Conservation (phyloP, 2,888 invertebrate genomes). For the Sarcophaga variegata region DNA sequence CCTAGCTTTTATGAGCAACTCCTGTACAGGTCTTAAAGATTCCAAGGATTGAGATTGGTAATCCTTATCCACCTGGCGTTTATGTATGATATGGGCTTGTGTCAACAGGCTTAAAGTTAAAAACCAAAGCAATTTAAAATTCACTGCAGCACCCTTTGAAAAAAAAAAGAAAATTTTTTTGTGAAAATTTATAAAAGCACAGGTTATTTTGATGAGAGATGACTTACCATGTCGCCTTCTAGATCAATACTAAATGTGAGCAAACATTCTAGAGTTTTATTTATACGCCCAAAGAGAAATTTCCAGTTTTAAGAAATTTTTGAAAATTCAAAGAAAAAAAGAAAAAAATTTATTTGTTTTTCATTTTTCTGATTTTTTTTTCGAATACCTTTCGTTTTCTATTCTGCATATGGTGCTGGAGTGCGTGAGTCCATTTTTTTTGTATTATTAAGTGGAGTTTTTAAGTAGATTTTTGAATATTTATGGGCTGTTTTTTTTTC, state of each 20-base stretch:
- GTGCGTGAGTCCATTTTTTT: slow-evolving; percentile 28
- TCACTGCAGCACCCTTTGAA: slow-evolving; percentile 24
- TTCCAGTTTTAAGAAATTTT: slow-evolving; percentile 35
- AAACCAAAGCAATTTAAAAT: slow-evolving; percentile 39
- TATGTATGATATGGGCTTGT: slow-evolving; percentile 31
- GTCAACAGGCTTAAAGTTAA: slow-evolving; percentile 10
- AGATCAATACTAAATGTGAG: slow-evolving; percentile 42
- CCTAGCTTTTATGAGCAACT: slow-evolving; percentile 18
- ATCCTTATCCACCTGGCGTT: neutral
- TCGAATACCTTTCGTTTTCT: slow-evolving; percentile 46
- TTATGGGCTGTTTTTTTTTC: slow-evolving; percentile 4
- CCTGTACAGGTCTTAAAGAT: slow-evolving; percentile 31
- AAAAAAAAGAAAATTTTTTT: neutral
- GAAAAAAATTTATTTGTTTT: slow-evolving; percentile 20
- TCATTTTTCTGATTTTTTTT: slow-evolving; percentile 6
- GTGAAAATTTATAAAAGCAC: neutral
- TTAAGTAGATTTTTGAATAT: slow-evolving; percentile 31
- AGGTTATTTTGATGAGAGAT: neutral
- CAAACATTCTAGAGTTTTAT: slow-evolving; percentile 43
- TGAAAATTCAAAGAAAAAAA: neutral
- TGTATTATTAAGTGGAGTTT: slow-evolving; percentile 22
- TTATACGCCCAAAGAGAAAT: slow-evolving; percentile 49
- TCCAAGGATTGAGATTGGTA: neutral
- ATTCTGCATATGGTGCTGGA: neutral
- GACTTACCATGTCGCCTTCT: slow-evolving; percentile 63